Percentiles rank a stretch among this genome's conserved stretches.
Conservation (phyloP, 2,113 vertebrate genomes). For the Passer domesticus region DNA sequence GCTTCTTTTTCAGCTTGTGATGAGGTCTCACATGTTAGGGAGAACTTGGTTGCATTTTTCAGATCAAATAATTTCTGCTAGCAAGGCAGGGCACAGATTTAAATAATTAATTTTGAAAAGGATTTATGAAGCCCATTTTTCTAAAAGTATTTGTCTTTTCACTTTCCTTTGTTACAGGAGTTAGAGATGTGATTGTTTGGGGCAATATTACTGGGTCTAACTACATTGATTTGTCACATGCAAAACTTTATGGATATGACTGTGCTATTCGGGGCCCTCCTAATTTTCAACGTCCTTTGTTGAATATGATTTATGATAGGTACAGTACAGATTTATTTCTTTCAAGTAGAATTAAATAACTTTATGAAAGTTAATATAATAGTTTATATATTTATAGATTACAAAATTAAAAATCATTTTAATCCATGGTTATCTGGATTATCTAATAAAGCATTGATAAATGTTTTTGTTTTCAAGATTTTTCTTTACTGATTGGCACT, state of each 20-base stretch:
- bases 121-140: not conserved
- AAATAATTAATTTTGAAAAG: not conserved
- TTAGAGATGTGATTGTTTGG: slow-evolving; percentile 89
- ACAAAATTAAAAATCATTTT: not conserved
- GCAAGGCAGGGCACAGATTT: not conserved
- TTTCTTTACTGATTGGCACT: not conserved
- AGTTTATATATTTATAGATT: too few relatives aligned
- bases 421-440: not conserved
- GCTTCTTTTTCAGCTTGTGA: not conserved
- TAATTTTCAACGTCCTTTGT: slow-evolving; percentile 72
- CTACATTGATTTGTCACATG: slow-evolving; percentile 86
- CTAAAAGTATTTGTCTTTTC: not conserved
- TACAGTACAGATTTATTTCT: slow-evolving; percentile 54
- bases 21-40: not conserved
- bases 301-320: slow-evolving; percentile 81
- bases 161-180: slow-evolving; percentile 70
- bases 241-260: slow-evolving; percentile 79
- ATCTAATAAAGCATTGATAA: not conserved
- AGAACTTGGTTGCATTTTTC: not conserved
- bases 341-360: not conserved
- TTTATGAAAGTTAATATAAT: not conserved
- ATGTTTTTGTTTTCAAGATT: not conserved
- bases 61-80: not conserved
- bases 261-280: slow-evolving; percentile 82
- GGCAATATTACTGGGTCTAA: slow-evolving; percentile 86